These are phyloP conservation scores for Deroptyus accipitrinus DNA, from an alignment of 2,113 vertebrate species.

Conservation along the genomic window DNA sequence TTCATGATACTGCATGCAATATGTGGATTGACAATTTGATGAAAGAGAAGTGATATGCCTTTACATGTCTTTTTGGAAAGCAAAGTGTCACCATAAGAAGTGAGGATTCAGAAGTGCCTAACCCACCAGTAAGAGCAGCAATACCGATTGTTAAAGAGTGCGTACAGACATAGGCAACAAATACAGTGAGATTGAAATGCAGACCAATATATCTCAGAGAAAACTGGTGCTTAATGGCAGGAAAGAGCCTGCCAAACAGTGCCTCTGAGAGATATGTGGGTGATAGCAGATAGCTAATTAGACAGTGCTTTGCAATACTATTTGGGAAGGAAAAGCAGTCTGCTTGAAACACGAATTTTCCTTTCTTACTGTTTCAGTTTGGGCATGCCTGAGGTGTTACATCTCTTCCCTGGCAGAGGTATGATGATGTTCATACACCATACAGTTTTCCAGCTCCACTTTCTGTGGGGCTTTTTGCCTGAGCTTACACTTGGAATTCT, in stretches of 20 bases:
- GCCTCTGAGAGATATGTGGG: background rate
- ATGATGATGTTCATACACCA: background rate
- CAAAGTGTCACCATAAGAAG: background rate
- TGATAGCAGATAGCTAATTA: background rate
- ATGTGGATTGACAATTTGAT: background rate
- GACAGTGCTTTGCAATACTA: background rate
- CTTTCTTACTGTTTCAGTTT: background rate
- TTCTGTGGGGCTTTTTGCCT: background rate
- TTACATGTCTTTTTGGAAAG: background rate
- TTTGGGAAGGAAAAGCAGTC: background rate
- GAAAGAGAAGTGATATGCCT: background rate
- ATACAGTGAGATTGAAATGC: background rate
- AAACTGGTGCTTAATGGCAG: background rate
- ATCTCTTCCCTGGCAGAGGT: background rate
- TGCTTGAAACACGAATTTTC: background rate
- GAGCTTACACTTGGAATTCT: background rate
- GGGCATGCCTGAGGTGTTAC: background rate
- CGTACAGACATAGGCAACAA: background rate
- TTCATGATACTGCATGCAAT: background rate
- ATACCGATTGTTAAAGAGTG: rapidly evolving
- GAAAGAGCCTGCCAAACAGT: background rate
- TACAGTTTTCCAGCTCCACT: background rate
- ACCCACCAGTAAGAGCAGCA: background rate
- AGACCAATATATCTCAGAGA: background rate
- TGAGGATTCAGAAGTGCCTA: background rate